phyloP scores from a whole-genome alignment of 2,797 vertebrate species.

The Urosaurus nigricauda region DNA sequence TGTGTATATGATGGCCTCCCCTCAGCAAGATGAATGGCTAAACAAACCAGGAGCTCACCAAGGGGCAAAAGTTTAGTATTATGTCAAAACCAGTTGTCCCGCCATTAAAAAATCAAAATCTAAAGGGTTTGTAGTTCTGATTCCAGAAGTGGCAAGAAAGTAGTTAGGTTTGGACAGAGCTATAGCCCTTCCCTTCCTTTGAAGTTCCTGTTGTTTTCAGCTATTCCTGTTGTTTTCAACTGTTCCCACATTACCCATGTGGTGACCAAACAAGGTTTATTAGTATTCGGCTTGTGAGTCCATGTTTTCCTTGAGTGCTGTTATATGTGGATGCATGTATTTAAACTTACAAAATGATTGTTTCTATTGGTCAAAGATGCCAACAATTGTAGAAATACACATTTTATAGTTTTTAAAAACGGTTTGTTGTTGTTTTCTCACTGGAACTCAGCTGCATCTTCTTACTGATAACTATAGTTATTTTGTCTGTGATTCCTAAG shows the following conservation, averaged over 20 bases:
- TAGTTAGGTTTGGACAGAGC: background rate
- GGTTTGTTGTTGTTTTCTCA: background rate
- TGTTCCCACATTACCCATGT: background rate
- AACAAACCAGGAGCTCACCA: background rate
- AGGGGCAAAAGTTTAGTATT: background rate
- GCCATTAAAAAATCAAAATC: background rate
- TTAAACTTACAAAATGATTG: background rate
- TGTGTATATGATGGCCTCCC: too few species aligned
- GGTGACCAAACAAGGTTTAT: background rate
- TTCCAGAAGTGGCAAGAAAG: background rate
- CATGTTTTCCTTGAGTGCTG: background rate
- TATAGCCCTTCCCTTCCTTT: background rate
- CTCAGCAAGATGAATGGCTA: background rate
- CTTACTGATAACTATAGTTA: background rate
- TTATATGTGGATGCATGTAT: background rate
- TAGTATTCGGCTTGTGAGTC: background rate
- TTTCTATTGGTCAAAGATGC: background rate
- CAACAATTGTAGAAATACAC: background rate
- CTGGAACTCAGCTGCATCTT: too few species aligned
- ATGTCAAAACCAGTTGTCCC: background rate
- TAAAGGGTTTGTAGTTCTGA: background rate
- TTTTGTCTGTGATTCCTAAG: constrained; percentile 29
- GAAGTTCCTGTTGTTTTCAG: background rate
- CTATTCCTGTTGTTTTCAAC: background rate
- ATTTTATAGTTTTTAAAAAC: constrained; percentile 15